A percentile compares a stretch with the other conserved stretches of the same genome.
These are phyloP conservation scores for Chaetogeoica ovagalla DNA, from an alignment of 2,888 invertebrate species.

Conservation along the genomic window DNA sequence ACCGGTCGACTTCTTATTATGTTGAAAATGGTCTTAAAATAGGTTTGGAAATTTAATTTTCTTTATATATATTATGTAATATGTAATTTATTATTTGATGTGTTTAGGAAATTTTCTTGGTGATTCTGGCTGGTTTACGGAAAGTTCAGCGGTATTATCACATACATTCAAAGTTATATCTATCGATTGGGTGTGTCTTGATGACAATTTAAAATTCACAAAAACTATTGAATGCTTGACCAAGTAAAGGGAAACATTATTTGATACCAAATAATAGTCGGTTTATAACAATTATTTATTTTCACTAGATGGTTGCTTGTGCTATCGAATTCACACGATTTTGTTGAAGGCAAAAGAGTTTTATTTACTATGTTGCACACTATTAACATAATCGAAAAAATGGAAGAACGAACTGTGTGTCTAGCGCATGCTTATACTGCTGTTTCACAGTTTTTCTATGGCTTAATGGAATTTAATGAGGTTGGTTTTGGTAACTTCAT, in stretches of 20 bases:
- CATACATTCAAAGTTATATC: slow-evolving; percentile 70
- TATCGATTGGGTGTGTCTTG: slow-evolving; percentile 61
- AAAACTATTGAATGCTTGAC: slow-evolving; percentile 82
- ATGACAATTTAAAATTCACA: slow-evolving; percentile 66
- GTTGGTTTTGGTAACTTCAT: not conserved
- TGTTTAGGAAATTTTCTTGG: slow-evolving; percentile 75
- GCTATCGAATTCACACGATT: slow-evolving; percentile 32
- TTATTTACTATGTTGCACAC: slow-evolving; percentile 12
- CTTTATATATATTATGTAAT: not conserved
- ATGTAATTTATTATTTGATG: not conserved
- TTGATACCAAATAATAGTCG: slow-evolving; percentile 3
- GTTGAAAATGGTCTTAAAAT: slow-evolving; percentile 35
- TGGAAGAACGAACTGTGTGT: slow-evolving; percentile 11
- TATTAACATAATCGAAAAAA: slow-evolving; percentile 1
- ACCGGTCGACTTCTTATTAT: not conserved
- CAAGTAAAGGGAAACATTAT: slow-evolving; percentile 65
- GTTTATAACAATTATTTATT: not conserved
- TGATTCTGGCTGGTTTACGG: slow-evolving; percentile 85
- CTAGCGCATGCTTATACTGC: slow-evolving; percentile 33
- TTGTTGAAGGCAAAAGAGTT: slow-evolving; percentile 40
- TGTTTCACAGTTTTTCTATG: slow-evolving; percentile 40
- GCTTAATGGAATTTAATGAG: slow-evolving; percentile 40
- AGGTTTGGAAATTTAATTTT: slow-evolving; percentile 21
- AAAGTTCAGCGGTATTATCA: slow-evolving; percentile 68
- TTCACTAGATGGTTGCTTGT: slow-evolving; percentile 41